Percentiles rank a stretch among this genome's conserved stretches.
Evolutionary conservation across 2,888 invertebrate species (phyloP).

Genomic region (Piscicola geometra): DNA sequence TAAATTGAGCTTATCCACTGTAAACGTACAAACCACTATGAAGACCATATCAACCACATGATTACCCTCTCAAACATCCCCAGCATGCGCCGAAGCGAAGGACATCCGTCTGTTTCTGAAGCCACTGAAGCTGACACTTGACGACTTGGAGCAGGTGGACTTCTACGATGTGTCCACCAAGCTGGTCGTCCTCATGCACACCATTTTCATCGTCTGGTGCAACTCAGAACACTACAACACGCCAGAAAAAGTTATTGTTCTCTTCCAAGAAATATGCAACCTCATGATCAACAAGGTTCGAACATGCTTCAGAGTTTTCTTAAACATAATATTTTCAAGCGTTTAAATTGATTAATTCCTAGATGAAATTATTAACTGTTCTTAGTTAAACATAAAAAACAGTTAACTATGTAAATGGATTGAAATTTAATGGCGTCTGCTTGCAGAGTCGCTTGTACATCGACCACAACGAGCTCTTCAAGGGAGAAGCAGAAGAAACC

Average conservation of each 20-base stretch:
- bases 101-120: slow-evolving; percentile 81
- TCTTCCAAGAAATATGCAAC: slow-evolving; percentile 84
- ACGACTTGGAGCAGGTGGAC: slow-evolving; percentile 62
- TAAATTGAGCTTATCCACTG: too few species aligned
- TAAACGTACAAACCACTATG: too few species aligned
- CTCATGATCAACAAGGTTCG: slow-evolving; percentile 67
- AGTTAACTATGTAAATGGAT: too few species aligned
- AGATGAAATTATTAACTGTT: slow-evolving; percentile 9
- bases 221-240: slow-evolving; percentile 81
- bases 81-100: slow-evolving; percentile 81
- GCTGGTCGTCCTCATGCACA: slow-evolving; percentile 76
- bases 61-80: too few species aligned
- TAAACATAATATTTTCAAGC: background rate
- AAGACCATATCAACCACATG: too few species aligned
- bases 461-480: slow-evolving; percentile 85
- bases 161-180: slow-evolving; percentile 59
- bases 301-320: background rate
- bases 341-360: background rate
- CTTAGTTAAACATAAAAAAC: too few species aligned
- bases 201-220: slow-evolving; percentile 83
- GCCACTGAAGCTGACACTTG: slow-evolving; percentile 75
- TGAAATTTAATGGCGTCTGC: too few species aligned
- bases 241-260: slow-evolving; percentile 78
- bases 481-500: slow-evolving; percentile 89
- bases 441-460: slow-evolving; percentile 78